A percentile compares a stretch with the other conserved stretches of the same genome.
Evolutionary conservation across 2,797 vertebrate species (phyloP).

Genomic region (Channa striata): DNA sequence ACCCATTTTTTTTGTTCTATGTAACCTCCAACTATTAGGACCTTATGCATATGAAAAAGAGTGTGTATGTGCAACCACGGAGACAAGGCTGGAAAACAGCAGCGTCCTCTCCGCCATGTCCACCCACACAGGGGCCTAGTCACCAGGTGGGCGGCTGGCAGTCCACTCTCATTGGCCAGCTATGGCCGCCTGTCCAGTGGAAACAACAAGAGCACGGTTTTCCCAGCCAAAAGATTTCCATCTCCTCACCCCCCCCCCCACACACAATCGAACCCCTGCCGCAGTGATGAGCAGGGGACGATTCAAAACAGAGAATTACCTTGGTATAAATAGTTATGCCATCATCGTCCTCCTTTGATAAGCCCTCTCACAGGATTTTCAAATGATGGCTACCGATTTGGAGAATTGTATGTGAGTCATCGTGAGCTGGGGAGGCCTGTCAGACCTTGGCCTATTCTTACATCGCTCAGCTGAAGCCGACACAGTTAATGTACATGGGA

Average conservation of each 20-base stretch:
- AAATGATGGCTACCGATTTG: slow-evolving; percentile 33
- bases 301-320: slow-evolving; percentile 66
- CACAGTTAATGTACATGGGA: slow-evolving; percentile 17
- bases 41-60: slow-evolving; percentile 36
- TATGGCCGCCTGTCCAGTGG: slow-evolving; percentile 55
- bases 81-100: slow-evolving; percentile 57
- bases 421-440: slow-evolving; percentile 22
- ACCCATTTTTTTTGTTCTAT: slow-evolving; percentile 15
- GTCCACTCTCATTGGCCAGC: slow-evolving; percentile 65
- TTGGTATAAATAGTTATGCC: slow-evolving; percentile 63
- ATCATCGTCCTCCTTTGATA: slow-evolving; percentile 51
- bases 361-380: slow-evolving; percentile 40
- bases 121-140: slow-evolving; percentile 70
- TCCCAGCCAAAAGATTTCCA: slow-evolving; percentile 62
- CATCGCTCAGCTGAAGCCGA: slow-evolving; percentile 10
- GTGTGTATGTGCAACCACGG: slow-evolving; percentile 37
- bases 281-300: slow-evolving; percentile 45
- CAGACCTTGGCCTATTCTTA: slow-evolving; percentile 14
- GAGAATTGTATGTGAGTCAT: slow-evolving; percentile 47
- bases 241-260: slow-evolving; percentile 56
- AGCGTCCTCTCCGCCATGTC: slow-evolving; percentile 53
- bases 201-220: slow-evolving; percentile 49
- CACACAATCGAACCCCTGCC: slow-evolving; percentile 33
- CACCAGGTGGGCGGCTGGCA: slow-evolving; percentile 71
- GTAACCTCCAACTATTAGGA: slow-evolving; percentile 4